Base-by-base conservation (phyloP, 1,140 invertebrate genomes). In the Pomacea maculata region DNA sequence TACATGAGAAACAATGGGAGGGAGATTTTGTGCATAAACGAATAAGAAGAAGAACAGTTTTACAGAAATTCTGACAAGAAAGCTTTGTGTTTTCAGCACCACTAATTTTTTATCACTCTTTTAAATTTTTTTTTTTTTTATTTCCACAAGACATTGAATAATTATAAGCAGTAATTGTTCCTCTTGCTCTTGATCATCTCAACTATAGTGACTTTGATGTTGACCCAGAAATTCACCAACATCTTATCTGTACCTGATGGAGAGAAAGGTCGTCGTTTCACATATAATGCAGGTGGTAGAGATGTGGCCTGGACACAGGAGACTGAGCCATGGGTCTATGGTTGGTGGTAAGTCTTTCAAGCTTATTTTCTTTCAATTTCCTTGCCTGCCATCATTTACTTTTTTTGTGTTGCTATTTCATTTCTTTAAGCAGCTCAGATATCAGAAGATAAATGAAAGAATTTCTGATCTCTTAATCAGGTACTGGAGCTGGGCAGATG, bases 401-500 rank as follows among this genome's bases (percentile, higher is more conserved):
- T 73, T 54, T 73, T 21, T 4, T 61, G 45, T 29, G 25, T 25
- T 25, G 25, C 25, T 34, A 75, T 55, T 19, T 19, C 11, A 54
- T 34, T 52, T 34, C 7, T 45, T 12, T 73, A 14, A 7, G 71
- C 1, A 9, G 54, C 11, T 4, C 9, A 61, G 57, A 61, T 6
- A 45, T 6, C 34, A 75, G 17, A 75, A 61, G 15, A 65, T 15
- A 0, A 15, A 34, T 45, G 12, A 9, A 19, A 15, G 6, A 17
- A 45, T 9, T 25, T 0, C 1, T 52, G n/a, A n/a, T 57, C 0
- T 21, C 54, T 79, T 34, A 75, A 71, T n/a, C 61, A 87, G 86
- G 86, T 82, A 83, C 55, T 85, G 82, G 81, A 82, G 86, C 25
- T 87, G 86, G 86, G 75, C 85, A 9, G 86, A 87, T 55, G n/a